Conservation (phyloP, 2,797 vertebrate species). For the Esox lucius region DNA sequence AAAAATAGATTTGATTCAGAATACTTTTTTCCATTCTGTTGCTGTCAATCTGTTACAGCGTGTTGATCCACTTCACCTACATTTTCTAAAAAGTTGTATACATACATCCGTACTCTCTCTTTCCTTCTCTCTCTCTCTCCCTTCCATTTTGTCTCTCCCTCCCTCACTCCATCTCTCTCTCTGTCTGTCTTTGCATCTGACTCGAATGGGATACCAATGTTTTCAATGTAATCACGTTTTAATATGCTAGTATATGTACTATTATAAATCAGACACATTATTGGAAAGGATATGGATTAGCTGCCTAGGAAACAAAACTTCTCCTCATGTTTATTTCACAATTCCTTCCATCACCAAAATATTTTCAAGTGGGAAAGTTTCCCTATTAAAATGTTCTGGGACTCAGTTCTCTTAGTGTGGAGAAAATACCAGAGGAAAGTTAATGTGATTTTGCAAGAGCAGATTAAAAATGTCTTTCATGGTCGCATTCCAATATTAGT, state of each 20-base stretch:
- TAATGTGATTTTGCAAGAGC: conserved; percentile 80
- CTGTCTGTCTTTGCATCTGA: not conserved
- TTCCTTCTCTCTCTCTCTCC: too few relatives aligned
- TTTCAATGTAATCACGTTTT: not conserved
- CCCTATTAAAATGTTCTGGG: conserved; percentile 67
- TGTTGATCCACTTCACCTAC: conserved; percentile 54
- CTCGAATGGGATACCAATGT: not conserved
- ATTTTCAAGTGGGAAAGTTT: conserved; percentile 47
- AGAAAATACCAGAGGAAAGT: conserved; percentile 72
- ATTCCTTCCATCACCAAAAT: conserved; percentile 6
- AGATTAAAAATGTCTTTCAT: conserved; percentile 82
- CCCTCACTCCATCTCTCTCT: not conserved
- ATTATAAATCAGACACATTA: not conserved
- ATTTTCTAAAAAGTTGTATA: conserved; percentile 37
- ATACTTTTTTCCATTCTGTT: too few relatives aligned
- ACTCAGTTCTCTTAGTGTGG: conserved; percentile 61
- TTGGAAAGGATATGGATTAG: conserved; percentile 2
- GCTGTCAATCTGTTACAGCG: conserved; percentile 45
- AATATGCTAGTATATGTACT: not conserved
- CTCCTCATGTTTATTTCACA: conserved; percentile 5
- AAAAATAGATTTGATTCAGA: too few relatives aligned
- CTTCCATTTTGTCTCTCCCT: not conserved
- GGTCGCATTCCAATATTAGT: conserved; percentile 77
- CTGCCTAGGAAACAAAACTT: not conserved
- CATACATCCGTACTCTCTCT: too few relatives aligned